These are phyloP conservation scores for Galeopterus variegatus DNA, from an alignment of 2,113 vertebrate species.

Conservation along the genomic window DNA sequence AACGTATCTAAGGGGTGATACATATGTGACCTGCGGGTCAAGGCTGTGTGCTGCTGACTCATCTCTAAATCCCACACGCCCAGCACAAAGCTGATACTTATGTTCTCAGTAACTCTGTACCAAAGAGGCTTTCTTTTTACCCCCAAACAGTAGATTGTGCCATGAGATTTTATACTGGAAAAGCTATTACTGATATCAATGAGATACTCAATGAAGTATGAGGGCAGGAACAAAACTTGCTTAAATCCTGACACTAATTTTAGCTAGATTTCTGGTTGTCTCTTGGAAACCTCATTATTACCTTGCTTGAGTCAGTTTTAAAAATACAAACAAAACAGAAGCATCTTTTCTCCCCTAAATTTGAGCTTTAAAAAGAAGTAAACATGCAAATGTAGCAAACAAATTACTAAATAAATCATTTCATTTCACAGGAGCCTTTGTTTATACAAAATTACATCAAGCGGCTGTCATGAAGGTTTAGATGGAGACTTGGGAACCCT, in stretches of 20 bases:
- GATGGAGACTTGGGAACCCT: neutral
- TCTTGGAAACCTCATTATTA: neutral
- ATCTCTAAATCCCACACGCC: neutral
- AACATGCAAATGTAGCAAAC: constrained; percentile 6
- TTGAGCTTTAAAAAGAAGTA: constrained; percentile 28
- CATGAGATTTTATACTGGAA: neutral
- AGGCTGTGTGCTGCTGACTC: neutral
- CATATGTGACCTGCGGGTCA: neutral
- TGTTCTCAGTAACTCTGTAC: neutral
- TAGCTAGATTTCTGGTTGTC: neutral
- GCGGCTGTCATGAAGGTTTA: neutral
- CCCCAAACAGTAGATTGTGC: neutral
- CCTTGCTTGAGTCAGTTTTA: neutral
- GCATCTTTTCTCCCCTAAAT: neutral
- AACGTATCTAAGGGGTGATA: neutral
- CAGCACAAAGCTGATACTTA: neutral
- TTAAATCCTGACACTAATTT: neutral
- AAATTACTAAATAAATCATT: constrained; percentile 58
- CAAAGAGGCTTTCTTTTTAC: neutral
- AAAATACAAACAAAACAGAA: constrained; percentile 33
- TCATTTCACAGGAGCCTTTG: neutral
- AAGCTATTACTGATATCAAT: neutral
- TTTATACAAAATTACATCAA: constrained; percentile 10
- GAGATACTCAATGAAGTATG: neutral
- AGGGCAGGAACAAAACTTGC: neutral